These are phyloP conservation scores for Cephus nigrinus DNA, from an alignment of 2,888 invertebrate species.

Conservation along the genomic window DNA sequence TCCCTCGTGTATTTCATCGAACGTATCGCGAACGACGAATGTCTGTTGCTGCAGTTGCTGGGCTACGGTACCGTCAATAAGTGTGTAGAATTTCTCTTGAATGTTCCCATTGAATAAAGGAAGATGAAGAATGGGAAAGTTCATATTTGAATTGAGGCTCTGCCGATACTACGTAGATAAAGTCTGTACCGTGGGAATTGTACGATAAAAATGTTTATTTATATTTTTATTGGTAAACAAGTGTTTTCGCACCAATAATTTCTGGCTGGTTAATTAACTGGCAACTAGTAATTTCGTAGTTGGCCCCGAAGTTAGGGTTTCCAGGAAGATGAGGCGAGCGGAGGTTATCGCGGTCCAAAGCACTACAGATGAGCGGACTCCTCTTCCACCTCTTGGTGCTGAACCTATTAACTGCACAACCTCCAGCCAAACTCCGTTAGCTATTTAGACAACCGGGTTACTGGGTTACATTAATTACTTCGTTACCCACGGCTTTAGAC, in stretches of 20 bases:
- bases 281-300: constrained; percentile 20
- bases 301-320: constrained; percentile 19
- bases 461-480: constrained; percentile 43
- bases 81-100: neutral
- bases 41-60: neutral
- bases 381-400: constrained; percentile 20
- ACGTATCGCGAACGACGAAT: neutral
- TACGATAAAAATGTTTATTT: neutral
- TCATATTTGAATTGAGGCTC: neutral
- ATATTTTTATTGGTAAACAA: neutral
- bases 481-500: constrained; percentile 21
- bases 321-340: constrained; percentile 7
- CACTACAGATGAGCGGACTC: constrained; percentile 4
- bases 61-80: neutral
- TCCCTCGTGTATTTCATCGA: neutral
- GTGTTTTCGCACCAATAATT: constrained; percentile 20
- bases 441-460: constrained; percentile 42
- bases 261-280: constrained; percentile 23
- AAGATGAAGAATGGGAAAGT: neutral
- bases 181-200: neutral
- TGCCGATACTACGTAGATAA: neutral
- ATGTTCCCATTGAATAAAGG: neutral
- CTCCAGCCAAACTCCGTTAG: constrained; percentile 30
- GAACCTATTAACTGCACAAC: constrained; percentile 38
- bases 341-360: constrained; percentile 22